Evolutionary conservation across 2,797 vertebrate genomes (phyloP).

Genomic region (Balearica regulorum): DNA sequence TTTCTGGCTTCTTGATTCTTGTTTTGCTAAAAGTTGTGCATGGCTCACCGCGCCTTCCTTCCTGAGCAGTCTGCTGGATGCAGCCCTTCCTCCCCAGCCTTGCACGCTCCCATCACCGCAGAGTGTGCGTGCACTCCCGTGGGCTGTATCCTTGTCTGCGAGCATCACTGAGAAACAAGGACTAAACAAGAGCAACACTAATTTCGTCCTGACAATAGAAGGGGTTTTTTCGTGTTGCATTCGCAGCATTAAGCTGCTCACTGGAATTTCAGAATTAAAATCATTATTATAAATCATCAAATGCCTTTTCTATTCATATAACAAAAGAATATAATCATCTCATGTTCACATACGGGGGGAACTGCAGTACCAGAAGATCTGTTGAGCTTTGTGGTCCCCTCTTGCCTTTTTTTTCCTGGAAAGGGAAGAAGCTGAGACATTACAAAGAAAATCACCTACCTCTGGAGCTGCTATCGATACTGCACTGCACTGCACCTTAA

Average conservation of each 20-base stretch:
- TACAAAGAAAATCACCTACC: constrained; percentile 12
- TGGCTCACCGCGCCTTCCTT: not conserved
- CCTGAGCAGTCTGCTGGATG: not conserved
- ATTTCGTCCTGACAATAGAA: not conserved
- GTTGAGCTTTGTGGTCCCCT: not conserved
- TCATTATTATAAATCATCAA: not conserved
- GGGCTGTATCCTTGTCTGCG: not conserved
- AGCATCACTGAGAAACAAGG: not conserved
- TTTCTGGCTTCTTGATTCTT: constrained; percentile 3
- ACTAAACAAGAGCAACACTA: not conserved
- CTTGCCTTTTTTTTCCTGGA: not conserved
- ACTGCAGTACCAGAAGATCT: not conserved
- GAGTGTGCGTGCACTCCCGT: rapidly evolving
- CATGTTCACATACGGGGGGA: not conserved
- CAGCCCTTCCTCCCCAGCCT: not conserved
- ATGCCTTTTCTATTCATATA: not conserved
- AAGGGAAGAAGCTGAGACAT: constrained; percentile 23
- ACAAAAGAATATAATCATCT: not conserved
- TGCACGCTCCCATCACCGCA: not conserved
- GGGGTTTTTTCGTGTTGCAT: not conserved
- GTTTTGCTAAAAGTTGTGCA: not conserved
- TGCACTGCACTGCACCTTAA: not conserved
- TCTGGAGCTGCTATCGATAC: constrained; percentile 32
- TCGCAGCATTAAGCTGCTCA: not conserved
- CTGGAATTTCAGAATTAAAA: not conserved